Evolutionary conservation across 2,797 vertebrate species (phyloP).

Genomic region (Pogonophryne albipinna): DNA sequence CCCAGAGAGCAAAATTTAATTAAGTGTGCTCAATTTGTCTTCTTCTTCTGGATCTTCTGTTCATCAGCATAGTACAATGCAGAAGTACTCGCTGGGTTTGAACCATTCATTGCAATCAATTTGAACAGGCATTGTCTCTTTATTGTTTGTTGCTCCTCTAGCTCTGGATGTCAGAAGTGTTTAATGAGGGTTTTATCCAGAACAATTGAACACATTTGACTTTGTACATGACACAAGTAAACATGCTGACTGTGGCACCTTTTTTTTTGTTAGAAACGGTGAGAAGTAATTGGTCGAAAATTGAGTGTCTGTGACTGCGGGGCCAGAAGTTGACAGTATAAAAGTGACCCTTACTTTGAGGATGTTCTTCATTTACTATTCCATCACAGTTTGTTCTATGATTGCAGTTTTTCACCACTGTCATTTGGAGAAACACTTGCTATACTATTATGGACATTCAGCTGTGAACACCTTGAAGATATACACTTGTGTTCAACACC

Average conservation of each 20-base stretch:
- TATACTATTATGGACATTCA: slow-evolving; percentile 57
- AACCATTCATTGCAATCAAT: slow-evolving; percentile 52
- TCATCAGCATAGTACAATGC: slow-evolving; percentile 57
- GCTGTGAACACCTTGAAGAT: slow-evolving; percentile 21
- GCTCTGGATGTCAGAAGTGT: slow-evolving; percentile 30
- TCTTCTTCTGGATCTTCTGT: slow-evolving; percentile 48
- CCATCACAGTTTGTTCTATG: slow-evolving; percentile 36
- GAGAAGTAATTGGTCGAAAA: slow-evolving; percentile 6
- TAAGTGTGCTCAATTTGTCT: slow-evolving; percentile 68
- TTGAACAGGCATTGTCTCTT: slow-evolving; percentile 21
- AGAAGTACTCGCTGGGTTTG: slow-evolving; percentile 36
- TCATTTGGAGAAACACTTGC: slow-evolving; percentile 49
- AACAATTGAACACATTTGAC: slow-evolving; percentile 31
- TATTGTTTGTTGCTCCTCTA: slow-evolving; percentile 32
- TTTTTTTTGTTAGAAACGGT: background rate
- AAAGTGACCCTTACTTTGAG: slow-evolving; percentile 37
- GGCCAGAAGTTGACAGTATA: slow-evolving; percentile 3
- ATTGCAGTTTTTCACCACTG: slow-evolving; percentile 53
- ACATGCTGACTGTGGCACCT: slow-evolving; percentile 27
- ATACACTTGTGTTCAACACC: background rate
- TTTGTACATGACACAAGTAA: slow-evolving; percentile 22
- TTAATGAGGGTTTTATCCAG: slow-evolving; percentile 42
- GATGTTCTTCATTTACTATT: slow-evolving; percentile 49
- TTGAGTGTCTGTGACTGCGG: background rate
- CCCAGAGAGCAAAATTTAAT: slow-evolving; percentile 70